Conservation (phyloP, 1,140 invertebrate genomes). For the Apis florea region DNA sequence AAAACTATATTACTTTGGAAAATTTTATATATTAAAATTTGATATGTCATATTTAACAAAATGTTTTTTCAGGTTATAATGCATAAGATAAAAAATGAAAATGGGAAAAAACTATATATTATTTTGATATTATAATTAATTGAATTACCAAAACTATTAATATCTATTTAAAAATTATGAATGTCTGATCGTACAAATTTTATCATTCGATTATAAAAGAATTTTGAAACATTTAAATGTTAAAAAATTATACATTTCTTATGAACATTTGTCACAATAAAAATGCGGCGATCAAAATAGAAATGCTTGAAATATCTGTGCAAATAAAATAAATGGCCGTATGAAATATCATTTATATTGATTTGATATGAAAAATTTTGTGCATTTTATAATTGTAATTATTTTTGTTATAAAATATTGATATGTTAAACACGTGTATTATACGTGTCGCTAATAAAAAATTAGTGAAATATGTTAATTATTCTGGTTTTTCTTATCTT, state of each 20-base stretch:
- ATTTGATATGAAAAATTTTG: slow-evolving; percentile 47
- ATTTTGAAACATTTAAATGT: not conserved
- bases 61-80: not conserved
- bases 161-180: not conserved
- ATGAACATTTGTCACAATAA: not conserved
- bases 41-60: not conserved
- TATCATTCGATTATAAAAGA: not conserved
- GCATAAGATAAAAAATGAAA: not conserved
- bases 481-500: not conserved
- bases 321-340: not conserved
- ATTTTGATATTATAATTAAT: not conserved
- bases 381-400: slow-evolving; percentile 54
- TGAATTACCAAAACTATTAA: not conserved
- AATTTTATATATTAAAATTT: slow-evolving; percentile 4
- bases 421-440: slow-evolving; percentile 48
- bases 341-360: slow-evolving; percentile 34
- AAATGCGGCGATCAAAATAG: not conserved
- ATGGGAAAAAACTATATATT: not conserved
- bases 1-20: not conserved
- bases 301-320: not conserved
- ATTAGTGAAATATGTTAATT: slow-evolving; percentile 36
- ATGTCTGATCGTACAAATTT: not conserved
- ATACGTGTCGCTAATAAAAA: slow-evolving; percentile 59
- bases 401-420: slow-evolving; percentile 49
- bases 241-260: not conserved